Evolutionary conservation across 2,888 invertebrate species (phyloP).

Genomic region (Coelinius sp.): DNA sequence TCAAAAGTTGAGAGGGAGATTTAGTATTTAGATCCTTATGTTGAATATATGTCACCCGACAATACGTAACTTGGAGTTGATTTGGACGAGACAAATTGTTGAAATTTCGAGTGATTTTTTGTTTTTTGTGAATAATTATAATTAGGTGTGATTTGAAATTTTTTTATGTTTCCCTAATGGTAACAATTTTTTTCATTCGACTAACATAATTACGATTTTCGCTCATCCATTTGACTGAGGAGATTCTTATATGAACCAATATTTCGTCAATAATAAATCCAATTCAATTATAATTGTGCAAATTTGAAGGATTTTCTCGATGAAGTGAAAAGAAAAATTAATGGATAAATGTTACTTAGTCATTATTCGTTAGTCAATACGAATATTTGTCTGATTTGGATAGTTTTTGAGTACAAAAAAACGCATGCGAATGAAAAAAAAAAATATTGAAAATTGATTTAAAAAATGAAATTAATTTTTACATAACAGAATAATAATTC

Average conservation of each 20-base stretch:
- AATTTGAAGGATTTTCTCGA: neutral
- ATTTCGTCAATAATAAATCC: neutral
- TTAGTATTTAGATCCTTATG: constrained; percentile 3
- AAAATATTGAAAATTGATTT: constrained; percentile 23
- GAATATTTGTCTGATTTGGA: constrained; percentile 10
- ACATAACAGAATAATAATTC: constrained; percentile 17
- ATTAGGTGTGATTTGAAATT: neutral
- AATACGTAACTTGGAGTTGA: constrained; percentile 22
- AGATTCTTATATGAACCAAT: neutral
- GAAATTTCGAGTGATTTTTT: neutral
- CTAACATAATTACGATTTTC: neutral
- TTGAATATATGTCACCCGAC: constrained; percentile 19
- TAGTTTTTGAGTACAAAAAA: constrained; percentile 10
- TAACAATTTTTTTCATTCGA: neutral
- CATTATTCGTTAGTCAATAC: neutral
- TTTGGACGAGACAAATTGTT: neutral
- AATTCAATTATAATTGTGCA: neutral
- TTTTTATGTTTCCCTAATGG: neutral
- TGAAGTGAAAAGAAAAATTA: neutral
- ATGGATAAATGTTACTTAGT: constrained; percentile 18
- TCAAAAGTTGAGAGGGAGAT: neutral
- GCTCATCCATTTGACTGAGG: neutral
- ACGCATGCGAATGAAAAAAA: constrained; percentile 28
- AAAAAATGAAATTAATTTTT: constrained; percentile 25
- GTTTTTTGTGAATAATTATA: constrained; percentile 4